Evolutionary conservation across 2,888 invertebrate species (phyloP), one percentile per base, ranked within the genome.

Genomic region (Rhamphomyia laevipes): DNA sequence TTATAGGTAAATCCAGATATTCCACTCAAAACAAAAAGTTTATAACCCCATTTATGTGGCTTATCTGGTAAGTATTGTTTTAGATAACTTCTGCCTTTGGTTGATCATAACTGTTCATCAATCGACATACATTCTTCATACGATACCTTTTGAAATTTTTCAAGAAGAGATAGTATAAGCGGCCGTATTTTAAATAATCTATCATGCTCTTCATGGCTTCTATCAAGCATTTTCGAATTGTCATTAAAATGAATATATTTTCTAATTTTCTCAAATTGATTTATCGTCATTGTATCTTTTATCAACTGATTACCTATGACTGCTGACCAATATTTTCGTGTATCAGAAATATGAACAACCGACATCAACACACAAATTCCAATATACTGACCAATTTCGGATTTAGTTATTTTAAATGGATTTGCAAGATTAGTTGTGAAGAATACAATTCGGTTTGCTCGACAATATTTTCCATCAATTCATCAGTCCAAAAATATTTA

Each of bases 41-140:
- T 58, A 50, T 54, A 56, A n/a, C 57, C 55, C 58, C 58, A 57
- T 53, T 56, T 56, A 50, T 57, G 53, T 16, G 56, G 57, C 48
- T 58, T 59, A 27, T 53, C 53, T 4, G 55, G 57, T 45, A 57
- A 51, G 38, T 59, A 61, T 49, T 58, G 54, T 45, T 58, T 55
- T 37, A 59, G 43, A 47, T 51, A 46, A 13, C 48, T 51, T 37
- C 53, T 31, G 10, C 54, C 23, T 9, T 45, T 33, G 5, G 44
- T 33, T 3, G 44, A 33, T 12, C 17, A 44, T 4, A 44, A 33
- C 18, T 33, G 44, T 51, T 56, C 55, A 47, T 55, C 54, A 10
- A 53, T 54, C 45, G 51, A 58, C 15, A 53, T 21, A 53, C 50
- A 51, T 43, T 50, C 30, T 42, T 57, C 53, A 35, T 50, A 41